phyloP scores from a whole-genome alignment of 1,140 invertebrate species.

The Eubasilissa regina region DNA sequence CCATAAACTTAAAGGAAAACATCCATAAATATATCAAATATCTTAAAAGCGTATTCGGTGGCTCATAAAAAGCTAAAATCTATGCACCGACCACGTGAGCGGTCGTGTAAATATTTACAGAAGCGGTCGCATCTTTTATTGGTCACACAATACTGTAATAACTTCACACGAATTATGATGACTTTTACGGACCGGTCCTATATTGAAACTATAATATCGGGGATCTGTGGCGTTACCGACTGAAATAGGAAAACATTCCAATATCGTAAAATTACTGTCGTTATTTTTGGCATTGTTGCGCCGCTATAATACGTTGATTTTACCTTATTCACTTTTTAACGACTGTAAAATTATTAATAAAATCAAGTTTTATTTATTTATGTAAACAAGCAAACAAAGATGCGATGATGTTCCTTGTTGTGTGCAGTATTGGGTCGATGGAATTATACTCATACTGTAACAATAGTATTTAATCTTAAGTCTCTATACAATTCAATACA shows the following conservation, averaged over 20 bases:
- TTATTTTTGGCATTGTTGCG: too few species aligned
- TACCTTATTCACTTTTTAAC: too few species aligned
- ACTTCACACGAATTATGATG: constrained; percentile 38
- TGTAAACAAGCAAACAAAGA: too few species aligned
- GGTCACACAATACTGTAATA: constrained; percentile 47
- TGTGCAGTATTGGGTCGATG: too few species aligned
- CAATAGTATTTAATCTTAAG: too few species aligned
- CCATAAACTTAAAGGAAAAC: constrained; percentile 1
- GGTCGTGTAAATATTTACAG: constrained; percentile 48
- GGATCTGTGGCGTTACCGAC: not conserved
- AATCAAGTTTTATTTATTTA: too few species aligned
- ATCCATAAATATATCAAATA: constrained; percentile 5
- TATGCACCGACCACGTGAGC: constrained; percentile 3
- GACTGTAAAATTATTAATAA: too few species aligned
- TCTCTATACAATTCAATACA: too few species aligned
- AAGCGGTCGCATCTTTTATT: constrained; percentile 42
- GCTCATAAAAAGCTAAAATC: constrained; percentile 9
- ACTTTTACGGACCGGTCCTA: constrained; percentile 32
- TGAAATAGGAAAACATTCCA: not conserved
- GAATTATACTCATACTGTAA: too few species aligned
- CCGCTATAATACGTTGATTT: too few species aligned
- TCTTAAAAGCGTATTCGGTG: constrained; percentile 18
- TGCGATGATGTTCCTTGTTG: too few species aligned
- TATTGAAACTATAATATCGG: not conserved
- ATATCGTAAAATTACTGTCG: not conserved